Base-by-base conservation (phyloP, 1,140 invertebrate species). In the Drosophila miranda region DNA sequence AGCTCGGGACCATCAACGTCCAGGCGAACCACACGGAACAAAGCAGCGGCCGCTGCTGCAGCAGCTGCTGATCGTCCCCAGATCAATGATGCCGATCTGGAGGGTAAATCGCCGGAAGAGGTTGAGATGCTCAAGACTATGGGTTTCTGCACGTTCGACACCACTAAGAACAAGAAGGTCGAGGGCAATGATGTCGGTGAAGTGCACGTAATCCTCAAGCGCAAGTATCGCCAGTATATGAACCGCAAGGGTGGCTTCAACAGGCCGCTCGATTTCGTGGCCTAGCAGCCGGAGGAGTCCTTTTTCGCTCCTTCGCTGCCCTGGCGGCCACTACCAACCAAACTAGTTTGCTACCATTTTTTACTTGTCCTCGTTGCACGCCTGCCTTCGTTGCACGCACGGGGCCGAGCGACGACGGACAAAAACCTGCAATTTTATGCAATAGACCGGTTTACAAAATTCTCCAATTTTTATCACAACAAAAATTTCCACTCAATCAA, bases 181-280 rank as follows among this genome's bases (percentile, higher is more conserved):
- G 95, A 96, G 9, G 97, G 97, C 1, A 99, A 99, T 91, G 96
- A 98, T 87, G 94, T 95, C 26, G 97, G 97, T 19, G 96, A 95
- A 23, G 97, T 99, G 64, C 98, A 99, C 91, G 96, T 99, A 55
- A 97, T 98, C 57, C 93, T 99, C 51, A 99, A 99, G 93, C 93
- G 98, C 84, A 98, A 99, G 92, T 99, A 99, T 91, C 94, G 98
- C 82, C 99, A 99, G 92, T 99, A 99, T 89, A 99, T 99, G 99
- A 99, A 99, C 92, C 94, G 99, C 60, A 98, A 99, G 92, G 99
- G 99, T 74, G 99, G 99, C 61, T 99, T 99, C 92, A 99, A 99
- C 91, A 94, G 99, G 89, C 98, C 99, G 41, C 92, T 99, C 51
- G 99, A 99, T 92, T 98, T 97, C 93, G 97, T 98, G 48, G 96